These are phyloP conservation scores for Xanthorhoe spadicearia DNA, from an alignment of 2,888 invertebrate genomes.

Conservation along the genomic window DNA sequence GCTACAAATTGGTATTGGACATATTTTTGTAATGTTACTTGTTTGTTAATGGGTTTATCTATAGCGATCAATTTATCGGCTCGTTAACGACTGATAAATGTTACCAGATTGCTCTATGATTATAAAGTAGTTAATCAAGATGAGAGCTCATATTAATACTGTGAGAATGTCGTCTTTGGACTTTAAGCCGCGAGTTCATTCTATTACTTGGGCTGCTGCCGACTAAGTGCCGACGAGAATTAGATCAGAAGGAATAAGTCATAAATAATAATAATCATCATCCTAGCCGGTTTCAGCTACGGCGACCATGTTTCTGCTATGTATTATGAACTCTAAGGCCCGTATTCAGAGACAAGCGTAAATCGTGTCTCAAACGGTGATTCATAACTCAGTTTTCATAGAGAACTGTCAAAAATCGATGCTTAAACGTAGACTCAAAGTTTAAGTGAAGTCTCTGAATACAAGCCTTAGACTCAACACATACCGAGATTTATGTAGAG, in stretches of 20 bases:
- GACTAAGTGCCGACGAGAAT: too few relatives aligned
- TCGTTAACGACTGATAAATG: constrained; percentile 78
- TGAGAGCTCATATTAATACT: constrained; percentile 69
- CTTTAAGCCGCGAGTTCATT: constrained; percentile 42
- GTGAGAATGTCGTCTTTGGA: constrained; percentile 60
- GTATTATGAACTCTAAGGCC: too few relatives aligned
- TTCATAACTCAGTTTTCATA: too few relatives aligned
- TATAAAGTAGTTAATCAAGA: constrained; percentile 75
- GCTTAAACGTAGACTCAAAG: too few relatives aligned
- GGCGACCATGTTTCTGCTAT: too few relatives aligned
- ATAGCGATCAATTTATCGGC: constrained; percentile 77
- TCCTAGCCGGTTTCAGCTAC: too few relatives aligned
- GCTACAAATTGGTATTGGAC: constrained; percentile 74
- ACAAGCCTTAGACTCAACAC: too few relatives aligned
- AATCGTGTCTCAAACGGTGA: too few relatives aligned
- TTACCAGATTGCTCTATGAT: constrained; percentile 70
- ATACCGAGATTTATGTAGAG: too few relatives aligned
- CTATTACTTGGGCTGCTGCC: constrained; percentile 33
- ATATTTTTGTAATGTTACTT: constrained; percentile 76
- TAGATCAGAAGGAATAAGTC: constrained; percentile 6
- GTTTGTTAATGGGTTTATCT: constrained; percentile 75
- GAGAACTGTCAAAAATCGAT: too few relatives aligned
- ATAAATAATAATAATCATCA: not conserved
- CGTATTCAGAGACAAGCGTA: too few relatives aligned
- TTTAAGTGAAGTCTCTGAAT: too few relatives aligned